Conservation (phyloP, 2,888 invertebrate genomes). For the Salticus scenicus region DNA sequence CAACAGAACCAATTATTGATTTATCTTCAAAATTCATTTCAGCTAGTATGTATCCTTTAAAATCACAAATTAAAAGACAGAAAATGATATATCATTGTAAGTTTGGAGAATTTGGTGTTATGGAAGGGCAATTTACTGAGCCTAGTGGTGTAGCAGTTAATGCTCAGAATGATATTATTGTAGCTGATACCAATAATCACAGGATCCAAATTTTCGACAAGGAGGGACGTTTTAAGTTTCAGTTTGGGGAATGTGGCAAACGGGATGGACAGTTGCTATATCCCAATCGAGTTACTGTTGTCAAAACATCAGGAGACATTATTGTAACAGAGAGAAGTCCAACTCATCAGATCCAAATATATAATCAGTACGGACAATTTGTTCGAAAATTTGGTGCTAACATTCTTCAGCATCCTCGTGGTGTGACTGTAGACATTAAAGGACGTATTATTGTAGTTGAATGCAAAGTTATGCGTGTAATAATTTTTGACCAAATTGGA, state of each 20-base stretch:
- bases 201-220: conserved; percentile 99
- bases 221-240: conserved; percentile 98
- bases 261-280: conserved; percentile 97
- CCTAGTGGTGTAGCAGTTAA: conserved; percentile 99
- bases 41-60: conserved; percentile 80
- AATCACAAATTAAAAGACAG: conserved; percentile 98
- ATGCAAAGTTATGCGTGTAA: conserved; percentile 99
- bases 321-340: conserved; percentile 97
- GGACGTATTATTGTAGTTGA: conserved; percentile 99
- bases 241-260: conserved; percentile 98
- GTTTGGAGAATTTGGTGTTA: conserved; percentile 99
- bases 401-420: conserved; percentile 98
- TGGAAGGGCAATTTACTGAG: conserved; percentile 99
- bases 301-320: conserved; percentile 98
- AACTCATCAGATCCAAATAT: conserved; percentile 99
- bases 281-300: conserved; percentile 98
- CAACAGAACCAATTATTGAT: conserved; percentile 83
- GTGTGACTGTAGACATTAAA: conserved; percentile 99
- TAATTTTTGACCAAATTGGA: conserved; percentile 98
- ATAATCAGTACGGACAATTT: conserved; percentile 99
- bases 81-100: conserved; percentile 99
- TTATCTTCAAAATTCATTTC: conserved; percentile 89
- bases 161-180: conserved; percentile 99
- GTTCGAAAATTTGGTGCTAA: conserved; percentile 99
- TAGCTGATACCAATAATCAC: conserved; percentile 97